Base-by-base conservation (phyloP, 2,888 invertebrate genomes). In the Ophraella communa region DNA sequence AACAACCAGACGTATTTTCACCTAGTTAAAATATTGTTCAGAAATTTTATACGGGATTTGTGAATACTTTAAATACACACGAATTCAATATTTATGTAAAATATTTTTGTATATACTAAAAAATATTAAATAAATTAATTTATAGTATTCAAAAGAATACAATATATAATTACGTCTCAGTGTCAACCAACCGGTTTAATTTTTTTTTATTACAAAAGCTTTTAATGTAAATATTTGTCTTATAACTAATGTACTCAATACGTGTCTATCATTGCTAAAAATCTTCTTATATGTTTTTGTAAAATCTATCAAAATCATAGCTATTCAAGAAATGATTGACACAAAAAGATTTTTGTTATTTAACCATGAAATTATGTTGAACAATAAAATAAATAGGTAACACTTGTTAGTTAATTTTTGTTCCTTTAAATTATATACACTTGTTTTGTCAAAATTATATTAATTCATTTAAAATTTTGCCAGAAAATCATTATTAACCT, bases 61-160 rank as follows among this genome's bases (percentile, higher is more conserved):
- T 59, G 64, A 58, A 62, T 30, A 67, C 42, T 56, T 35, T 45
- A 54, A 42, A 49, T 27, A 53, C 42, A 62, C 52, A 56, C 57
- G 64, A 30, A 66, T 66, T 49, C 59, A 21, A 64, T 64, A 67
- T 65, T 65, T 65, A 62, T 67, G 69, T 69, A 67, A 67, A 65
- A 67, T 69, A 69, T 67, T 69, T 69, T 69, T 69, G 67, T 69
- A 67, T 66, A 63, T 64, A 58, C 55, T 66, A 61, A 68, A 66
- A 61, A 68, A 62, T 59, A 60, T 47, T 35, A 57, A 64, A 59
- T 33, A 47, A 47, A 60, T 42, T 49, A 59, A 57, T 53, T 57
- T 21, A 51, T 30, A 53, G 39, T 51, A 51, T 59, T 39, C 23
- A 30, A 33, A 20, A 45, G 57, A 35, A 64, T 54, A 51, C 52